A percentile compares a stretch with the other conserved stretches of the same genome.
Conservation (phyloP, 2,888 invertebrate species). For the Crossocerus cetratus region DNA sequence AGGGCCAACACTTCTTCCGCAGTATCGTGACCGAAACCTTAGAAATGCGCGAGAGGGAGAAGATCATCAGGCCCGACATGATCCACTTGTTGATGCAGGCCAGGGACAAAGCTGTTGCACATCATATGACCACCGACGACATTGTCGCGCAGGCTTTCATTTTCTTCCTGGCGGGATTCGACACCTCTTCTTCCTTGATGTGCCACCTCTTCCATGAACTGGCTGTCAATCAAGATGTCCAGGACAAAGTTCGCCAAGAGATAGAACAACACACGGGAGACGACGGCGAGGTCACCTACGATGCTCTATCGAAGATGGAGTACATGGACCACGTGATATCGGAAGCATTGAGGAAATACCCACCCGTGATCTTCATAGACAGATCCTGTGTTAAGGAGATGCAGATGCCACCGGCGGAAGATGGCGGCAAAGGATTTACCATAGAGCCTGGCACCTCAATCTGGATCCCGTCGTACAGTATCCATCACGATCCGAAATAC, state of each 20-base stretch:
- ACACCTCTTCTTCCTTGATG: constrained; percentile 62
- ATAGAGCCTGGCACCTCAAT: constrained; percentile 41
- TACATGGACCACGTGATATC: constrained; percentile 66
- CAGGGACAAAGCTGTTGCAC: constrained; percentile 20
- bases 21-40: constrained; percentile 73
- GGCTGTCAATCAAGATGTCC: constrained; percentile 74
- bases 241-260: constrained; percentile 74
- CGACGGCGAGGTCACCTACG: constrained; percentile 60
- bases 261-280: constrained; percentile 58
- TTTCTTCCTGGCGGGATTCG: constrained; percentile 69
- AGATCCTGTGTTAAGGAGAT: constrained; percentile 78
- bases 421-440: constrained; percentile 19
- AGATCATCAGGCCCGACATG: constrained; percentile 80
- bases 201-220: constrained; percentile 62
- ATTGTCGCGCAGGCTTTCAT: constrained; percentile 77
- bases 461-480: constrained; percentile 46
- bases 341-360: constrained; percentile 79
- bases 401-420: constrained; percentile 69
- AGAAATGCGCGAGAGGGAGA: constrained; percentile 76
- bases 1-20: constrained; percentile 41
- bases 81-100: constrained; percentile 80
- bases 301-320: constrained; percentile 54
- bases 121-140: constrained; percentile 66
- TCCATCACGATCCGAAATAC: constrained; percentile 62
- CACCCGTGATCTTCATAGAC: constrained; percentile 77